phyloP scores from a whole-genome alignment of 2,888 invertebrate genomes.

The Tipula vernalis region DNA sequence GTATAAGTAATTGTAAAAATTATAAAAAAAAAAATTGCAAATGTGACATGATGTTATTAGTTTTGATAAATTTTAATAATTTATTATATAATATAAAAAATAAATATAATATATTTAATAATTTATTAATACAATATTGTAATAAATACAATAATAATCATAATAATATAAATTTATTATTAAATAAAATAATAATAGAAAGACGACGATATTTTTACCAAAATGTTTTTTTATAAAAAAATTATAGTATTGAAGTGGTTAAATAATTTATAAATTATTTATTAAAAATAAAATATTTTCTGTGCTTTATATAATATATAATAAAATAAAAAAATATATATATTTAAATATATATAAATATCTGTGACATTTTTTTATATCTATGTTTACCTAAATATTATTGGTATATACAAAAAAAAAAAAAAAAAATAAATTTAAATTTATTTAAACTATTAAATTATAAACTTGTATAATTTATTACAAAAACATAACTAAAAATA shows the following conservation, averaged over 20 bases:
- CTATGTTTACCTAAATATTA: background rate
- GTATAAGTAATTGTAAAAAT: background rate
- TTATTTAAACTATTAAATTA: background rate
- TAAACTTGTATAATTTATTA: slow-evolving; percentile 5
- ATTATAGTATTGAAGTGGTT: slow-evolving; percentile 7
- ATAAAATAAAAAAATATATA: background rate
- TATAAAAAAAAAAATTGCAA: background rate
- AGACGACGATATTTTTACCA: slow-evolving; percentile 8
- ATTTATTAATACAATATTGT: slow-evolving; percentile 7
- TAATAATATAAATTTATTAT: background rate
- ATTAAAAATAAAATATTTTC: background rate
- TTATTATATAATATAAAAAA: slow-evolving; percentile 5
- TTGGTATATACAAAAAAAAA: background rate
- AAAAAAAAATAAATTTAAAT: background rate
- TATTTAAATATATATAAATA: background rate
- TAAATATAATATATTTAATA: background rate
- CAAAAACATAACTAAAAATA: background rate
- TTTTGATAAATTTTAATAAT: background rate
- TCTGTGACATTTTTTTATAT: background rate
- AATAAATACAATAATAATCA: slow-evolving; percentile 5
- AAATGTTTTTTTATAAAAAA: slow-evolving; percentile 9
- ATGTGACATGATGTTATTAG: slow-evolving; percentile 6
- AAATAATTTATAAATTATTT: background rate
- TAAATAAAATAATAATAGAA: background rate
- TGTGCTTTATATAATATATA: background rate